Evolutionary conservation across 2,888 invertebrate genomes (phyloP), one percentile per base, ranked within the genome.

Genomic region (Xestia ashworthii): DNA sequence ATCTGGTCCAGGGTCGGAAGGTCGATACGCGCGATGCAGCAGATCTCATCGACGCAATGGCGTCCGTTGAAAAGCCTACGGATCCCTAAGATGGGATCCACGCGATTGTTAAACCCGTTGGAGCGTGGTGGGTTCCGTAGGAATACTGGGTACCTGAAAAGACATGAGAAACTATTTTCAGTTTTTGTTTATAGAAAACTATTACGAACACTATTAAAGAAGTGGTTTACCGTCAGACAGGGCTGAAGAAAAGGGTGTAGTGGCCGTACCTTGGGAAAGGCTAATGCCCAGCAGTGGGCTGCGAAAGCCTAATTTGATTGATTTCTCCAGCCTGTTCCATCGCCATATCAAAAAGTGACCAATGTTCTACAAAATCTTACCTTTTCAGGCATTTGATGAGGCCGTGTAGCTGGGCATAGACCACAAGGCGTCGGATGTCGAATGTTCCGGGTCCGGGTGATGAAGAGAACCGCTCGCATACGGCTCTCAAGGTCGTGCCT

Each of bases 21-120:
- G 75, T 98, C 98, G 65, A 98, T 97, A 25, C 98, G 98, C 16
- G 98, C 98, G 78, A 98, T 97, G 92, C 99, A 98, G 94, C 99
- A 99, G 89, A 99, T 99, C 94, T 99, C 99, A 95, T 99, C 99
- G 77, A 98, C 97, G 92, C 98, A 98, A 83, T 98, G 98, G 1
- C 97, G 96, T 0, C 99, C 99, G 66, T 98, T 98, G 91, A 99
- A 98, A 89, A 98, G 97, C 71, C 97, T 97, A 62, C 97, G 97
- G 58, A 98, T 94, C 22, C 97, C 95, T 1, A 95, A 92, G 44
- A 95, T 60, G 0, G 92, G 87, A 41, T 94, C 94, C 22, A 89
- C 50, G 25, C 93, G 92, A 58, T 84, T 89, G 77, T 73, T 91
- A 87, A 93, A 94, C 0, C 93, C 94, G 83, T 93, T 95, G 4